Base-by-base conservation (phyloP, 2,113 vertebrate genomes). In the Pachyramphus minor region DNA sequence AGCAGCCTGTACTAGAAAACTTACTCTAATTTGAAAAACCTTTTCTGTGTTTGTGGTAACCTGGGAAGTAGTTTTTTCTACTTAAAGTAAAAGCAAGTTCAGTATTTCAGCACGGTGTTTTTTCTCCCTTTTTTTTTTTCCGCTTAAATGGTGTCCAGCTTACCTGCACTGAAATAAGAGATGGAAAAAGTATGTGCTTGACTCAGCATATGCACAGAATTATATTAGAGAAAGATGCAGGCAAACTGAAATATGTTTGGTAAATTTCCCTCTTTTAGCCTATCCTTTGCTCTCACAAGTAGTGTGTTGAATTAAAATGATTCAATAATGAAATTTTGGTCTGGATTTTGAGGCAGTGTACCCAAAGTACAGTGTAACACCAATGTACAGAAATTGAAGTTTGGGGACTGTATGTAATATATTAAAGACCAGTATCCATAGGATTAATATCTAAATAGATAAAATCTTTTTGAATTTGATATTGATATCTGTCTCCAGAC, bases 51-150 rank as follows among this genome's bases (percentile, higher is more conserved):
- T 90, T 93, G 73, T 75, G 72, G 80, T 68, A 97, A 72, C 74
- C 55, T 75, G 80, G 52, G 44, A 97, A 86, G 86, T 89, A 97
- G 94, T 93, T 97, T 96, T 47, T 81, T 98, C 89, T 94, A 76
- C 91, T 95, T 96, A 94, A 92, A 95, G 72, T 76, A 95, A 98
- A 96, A 90, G 71, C 90, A 95, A 97, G 55, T 96, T 98, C 95
- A 98, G 90, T 97, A 97, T 94, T 97, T 97, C 62, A 87, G 19
- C 49, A 71, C 47, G 14, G 14, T 17, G 11, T 11, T 42, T 55
- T 12, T 22, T 2, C 18, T 10, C n/a, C n/a, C n/a, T 62, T 73
- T 56, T 80, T 76, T 76, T 52, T 19, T 5, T 5, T 76, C 73
- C 68, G n/a, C 33, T 66, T 52, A 74, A 24, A 59, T 76, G 87